Conservation (phyloP, 2,888 invertebrate species). For the Synergus umbraculus region DNA sequence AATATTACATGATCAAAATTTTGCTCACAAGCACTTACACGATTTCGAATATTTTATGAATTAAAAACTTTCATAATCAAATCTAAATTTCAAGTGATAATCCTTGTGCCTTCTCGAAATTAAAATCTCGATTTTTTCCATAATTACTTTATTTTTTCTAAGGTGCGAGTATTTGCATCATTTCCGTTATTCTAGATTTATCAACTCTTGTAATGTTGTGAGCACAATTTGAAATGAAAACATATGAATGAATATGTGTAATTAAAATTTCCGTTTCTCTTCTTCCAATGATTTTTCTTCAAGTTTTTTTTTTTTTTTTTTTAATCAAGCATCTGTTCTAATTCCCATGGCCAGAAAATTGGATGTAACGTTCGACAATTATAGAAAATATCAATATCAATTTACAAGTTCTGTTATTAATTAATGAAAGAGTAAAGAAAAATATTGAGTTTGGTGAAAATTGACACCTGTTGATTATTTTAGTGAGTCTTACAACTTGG, state of each 20-base stretch:
- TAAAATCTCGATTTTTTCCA: not conserved
- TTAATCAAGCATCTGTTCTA: constrained; percentile 3
- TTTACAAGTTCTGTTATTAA: constrained; percentile 14
- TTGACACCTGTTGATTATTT: constrained; percentile 4
- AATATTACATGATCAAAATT: not conserved
- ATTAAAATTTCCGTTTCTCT: not conserved
- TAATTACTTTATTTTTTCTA: not conserved
- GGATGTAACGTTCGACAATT: constrained; percentile 7
- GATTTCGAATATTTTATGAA: not conserved
- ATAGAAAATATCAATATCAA: not conserved
- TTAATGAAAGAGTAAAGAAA: not conserved
- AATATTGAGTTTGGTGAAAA: not conserved
- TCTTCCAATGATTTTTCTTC: constrained; percentile 17
- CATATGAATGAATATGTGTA: not conserved
- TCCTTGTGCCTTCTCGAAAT: constrained; percentile 36
- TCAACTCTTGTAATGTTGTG: not conserved
- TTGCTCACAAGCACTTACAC: constrained; percentile 24
- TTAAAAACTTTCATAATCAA: not conserved
- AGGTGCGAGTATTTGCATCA: not conserved
- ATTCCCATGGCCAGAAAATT: not conserved
- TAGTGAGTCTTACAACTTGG: not conserved
- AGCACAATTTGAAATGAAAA: not conserved
- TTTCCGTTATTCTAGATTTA: not conserved
- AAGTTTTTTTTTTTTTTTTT: not conserved
- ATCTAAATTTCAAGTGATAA: constrained; percentile 29